Evolutionary conservation across 2,113 vertebrate species (phyloP), one percentile per base, ranked within the genome.

Genomic region (Hippocampus comes): DNA sequence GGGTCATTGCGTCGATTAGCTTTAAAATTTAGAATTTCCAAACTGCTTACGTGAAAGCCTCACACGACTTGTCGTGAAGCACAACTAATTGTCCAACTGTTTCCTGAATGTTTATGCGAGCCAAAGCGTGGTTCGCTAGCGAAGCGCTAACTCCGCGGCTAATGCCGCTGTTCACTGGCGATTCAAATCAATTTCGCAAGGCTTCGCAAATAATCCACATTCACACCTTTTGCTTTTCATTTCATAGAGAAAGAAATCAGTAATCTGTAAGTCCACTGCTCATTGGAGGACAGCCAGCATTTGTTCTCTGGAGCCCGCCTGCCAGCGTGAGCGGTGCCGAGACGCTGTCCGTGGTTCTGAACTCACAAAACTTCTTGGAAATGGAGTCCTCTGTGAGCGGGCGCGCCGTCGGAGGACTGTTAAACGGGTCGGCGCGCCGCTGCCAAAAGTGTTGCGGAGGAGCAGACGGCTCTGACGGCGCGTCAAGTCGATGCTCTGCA

Each of bases 261-360:
- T 72, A 75, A 86, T 78, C 27, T 78, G 74, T 64, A 74, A 69
- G 75, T 72, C 69, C 76, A 72, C 43, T 71, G 64, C n/a, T 67
- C 11, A 60, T 69, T 87, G 82, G 87, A 85, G 78, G 76, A 79
- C 67, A 74, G 74, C 68, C 73, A 75, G 77, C 2, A 49, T 64
- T 72, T 76, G 66, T 64, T 78, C 60, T 80, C 71, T 55, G 30
- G 53, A 64, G 60, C 73, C 27, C 74, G 79, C 74, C 73, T 73
- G 71, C 2, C n/a, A 42, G 65, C 23, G 70, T 48, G 77, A 76
- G 63, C 57, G 8, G 57, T 25, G 2, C 20, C 9, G 20, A 72
- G 85, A 27, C 69, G 78, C 87, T 89, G 70, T 86, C 88, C 87
- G 18, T 84, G 85, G 89, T 87, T 18, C 88, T 91, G 88, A 86